Evolutionary conservation across 2,888 invertebrate genomes (phyloP).

Genomic region (Terebella lapidaria): DNA sequence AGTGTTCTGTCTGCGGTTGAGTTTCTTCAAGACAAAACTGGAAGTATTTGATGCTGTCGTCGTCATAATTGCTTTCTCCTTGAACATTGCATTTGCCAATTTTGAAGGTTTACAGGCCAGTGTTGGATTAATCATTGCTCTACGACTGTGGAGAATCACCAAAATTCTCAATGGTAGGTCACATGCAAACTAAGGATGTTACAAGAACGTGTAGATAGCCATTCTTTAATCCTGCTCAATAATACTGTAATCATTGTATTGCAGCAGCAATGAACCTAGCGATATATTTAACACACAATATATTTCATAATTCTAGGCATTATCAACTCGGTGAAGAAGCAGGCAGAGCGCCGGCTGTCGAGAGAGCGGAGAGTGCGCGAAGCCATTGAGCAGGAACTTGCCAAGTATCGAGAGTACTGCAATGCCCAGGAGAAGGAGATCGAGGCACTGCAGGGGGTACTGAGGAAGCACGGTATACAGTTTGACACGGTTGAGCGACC

Average conservation of each 20-base stretch:
- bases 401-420: constrained; percentile 50
- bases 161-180: constrained; percentile 53
- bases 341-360: constrained; percentile 47
- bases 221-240: not conserved
- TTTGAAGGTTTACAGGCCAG: constrained; percentile 43
- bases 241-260: too few relatives aligned
- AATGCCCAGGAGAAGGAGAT: constrained; percentile 50
- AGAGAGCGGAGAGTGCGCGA: constrained; percentile 42
- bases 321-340: constrained; percentile 47
- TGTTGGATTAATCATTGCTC: constrained; percentile 50
- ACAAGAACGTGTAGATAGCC: not conserved
- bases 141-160: constrained; percentile 54
- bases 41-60: constrained; percentile 55
- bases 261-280: too few relatives aligned
- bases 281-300: too few relatives aligned
- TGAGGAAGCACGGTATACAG: constrained; percentile 47
- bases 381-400: constrained; percentile 50
- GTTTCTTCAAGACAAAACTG: constrained; percentile 51
- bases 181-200: not conserved
- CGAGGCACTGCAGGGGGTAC: constrained; percentile 41
- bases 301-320: too few relatives aligned
- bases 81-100: constrained; percentile 50
- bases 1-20: constrained; percentile 46
- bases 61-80: constrained; percentile 50
- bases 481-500: constrained; percentile 31